These are phyloP conservation scores for Dioctria linearis DNA, from an alignment of 2,888 invertebrate genomes.

Conservation along the genomic window DNA sequence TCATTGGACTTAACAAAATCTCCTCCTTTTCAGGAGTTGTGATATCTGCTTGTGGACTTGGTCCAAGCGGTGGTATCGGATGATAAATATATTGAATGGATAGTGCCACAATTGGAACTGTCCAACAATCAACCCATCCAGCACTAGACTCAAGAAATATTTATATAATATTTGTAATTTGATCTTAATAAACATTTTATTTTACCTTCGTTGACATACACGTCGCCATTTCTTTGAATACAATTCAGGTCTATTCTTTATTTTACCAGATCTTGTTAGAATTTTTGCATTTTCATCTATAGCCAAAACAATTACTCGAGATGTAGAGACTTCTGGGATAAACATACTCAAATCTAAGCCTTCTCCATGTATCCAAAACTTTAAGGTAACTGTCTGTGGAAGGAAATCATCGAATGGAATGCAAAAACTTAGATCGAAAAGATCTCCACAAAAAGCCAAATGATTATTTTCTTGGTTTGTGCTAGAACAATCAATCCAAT, in stretches of 20 bases:
- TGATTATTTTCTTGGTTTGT: constrained; percentile 96
- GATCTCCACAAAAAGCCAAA: constrained; percentile 93
- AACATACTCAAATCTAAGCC: constrained; percentile 92
- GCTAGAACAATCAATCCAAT: constrained; percentile 99
- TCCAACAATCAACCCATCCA: constrained; percentile 98
- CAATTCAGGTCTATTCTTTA: constrained; percentile 73
- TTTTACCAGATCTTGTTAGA: constrained; percentile 81
- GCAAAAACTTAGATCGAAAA: constrained; percentile 93
- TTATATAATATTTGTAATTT: constrained; percentile 35
- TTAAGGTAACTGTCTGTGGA: constrained; percentile 89
- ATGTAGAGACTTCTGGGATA: constrained; percentile 93
- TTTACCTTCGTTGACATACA: constrained; percentile 78
- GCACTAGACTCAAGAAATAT: constrained; percentile 64
- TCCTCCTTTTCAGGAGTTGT: constrained; percentile 97
- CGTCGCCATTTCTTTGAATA: constrained; percentile 83
- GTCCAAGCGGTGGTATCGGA: constrained; percentile 90
- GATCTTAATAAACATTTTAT: constrained; percentile 8
- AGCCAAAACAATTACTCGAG: constrained; percentile 84
- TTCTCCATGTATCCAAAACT: constrained; percentile 96
- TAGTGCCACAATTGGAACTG: constrained; percentile 93
- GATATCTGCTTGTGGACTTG: constrained; percentile 90
- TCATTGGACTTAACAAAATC: constrained; percentile 90
- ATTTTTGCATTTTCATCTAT: constrained; percentile 92
- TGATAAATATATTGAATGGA: constrained; percentile 94
- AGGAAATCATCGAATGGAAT: constrained; percentile 95